phyloP scores from a whole-genome alignment of 2,888 invertebrate genomes.

The Sarcophaga carnaria region DNA sequence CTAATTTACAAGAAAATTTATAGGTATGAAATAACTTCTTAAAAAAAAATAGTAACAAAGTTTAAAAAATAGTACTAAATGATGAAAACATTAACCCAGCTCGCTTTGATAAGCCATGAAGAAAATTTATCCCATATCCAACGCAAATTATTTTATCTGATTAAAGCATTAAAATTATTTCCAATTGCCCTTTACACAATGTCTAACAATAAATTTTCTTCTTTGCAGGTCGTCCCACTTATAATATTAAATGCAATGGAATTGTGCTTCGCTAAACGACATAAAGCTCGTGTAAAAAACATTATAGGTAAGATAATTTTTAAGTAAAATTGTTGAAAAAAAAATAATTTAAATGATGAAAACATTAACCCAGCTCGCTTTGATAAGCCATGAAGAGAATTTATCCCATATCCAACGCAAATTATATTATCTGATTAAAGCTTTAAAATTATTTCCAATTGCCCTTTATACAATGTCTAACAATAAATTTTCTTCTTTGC shows the following conservation, averaged over 20 bases:
- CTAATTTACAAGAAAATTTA: no score
- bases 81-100: conserved; percentile 75
- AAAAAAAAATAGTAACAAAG: conserved; percentile 11
- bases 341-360: conserved; percentile 69
- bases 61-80: conserved; percentile 22
- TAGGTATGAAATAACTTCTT: no score
- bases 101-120: conserved; percentile 76
- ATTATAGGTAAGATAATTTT: conserved; percentile 16
- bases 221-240: background rate
- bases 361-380: conserved; percentile 76
- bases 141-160: conserved; percentile 71
- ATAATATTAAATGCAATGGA: background rate
- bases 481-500: conserved; percentile 1
- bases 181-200: background rate
- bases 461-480: background rate
- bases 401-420: conserved; percentile 72
- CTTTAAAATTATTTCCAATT: conserved; percentile 3
- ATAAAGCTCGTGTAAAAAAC: background rate
- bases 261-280: no score
- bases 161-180: conserved; percentile 13
- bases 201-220: background rate
- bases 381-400: conserved; percentile 75
- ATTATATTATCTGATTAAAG: conserved; percentile 64
- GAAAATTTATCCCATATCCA: conserved; percentile 73
- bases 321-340: background rate